phyloP scores from a whole-genome alignment of 2,113 vertebrate genomes.

The Toxotes jaculatrix region DNA sequence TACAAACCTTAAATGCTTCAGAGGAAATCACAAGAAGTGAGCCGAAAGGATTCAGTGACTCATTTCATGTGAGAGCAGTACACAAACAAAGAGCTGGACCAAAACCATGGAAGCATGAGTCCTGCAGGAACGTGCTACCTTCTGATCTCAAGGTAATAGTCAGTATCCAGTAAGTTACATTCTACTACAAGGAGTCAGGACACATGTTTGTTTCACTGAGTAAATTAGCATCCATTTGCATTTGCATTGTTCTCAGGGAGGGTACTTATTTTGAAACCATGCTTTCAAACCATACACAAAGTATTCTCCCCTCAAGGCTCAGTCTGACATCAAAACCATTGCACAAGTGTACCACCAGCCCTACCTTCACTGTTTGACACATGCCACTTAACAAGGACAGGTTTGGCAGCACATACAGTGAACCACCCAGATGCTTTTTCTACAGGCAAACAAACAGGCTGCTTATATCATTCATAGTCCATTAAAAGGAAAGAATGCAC shows the following conservation, averaged over 20 bases:
- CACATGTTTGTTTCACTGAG: neutral
- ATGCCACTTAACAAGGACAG: constrained; percentile 19
- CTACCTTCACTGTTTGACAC: neutral
- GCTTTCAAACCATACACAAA: neutral
- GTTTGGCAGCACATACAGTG: constrained; percentile 7
- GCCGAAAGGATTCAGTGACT: constrained; percentile 26
- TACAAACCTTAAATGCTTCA: too few species aligned
- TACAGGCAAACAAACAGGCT: constrained; percentile 32
- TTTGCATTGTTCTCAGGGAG: neutral
- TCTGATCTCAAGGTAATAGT: neutral
- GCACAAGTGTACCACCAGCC: neutral
- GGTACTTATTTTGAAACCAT: neutral
- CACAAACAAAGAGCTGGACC: neutral
- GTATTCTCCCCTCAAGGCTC: neutral
- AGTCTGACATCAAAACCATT: neutral
- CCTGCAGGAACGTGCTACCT: neutral
- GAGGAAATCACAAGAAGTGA: constrained; percentile 22
- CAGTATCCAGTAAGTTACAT: neutral
- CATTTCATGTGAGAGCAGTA: constrained; percentile 3
- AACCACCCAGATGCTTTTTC: constrained; percentile 27
- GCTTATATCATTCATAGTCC: neutral
- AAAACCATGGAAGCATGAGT: neutral
- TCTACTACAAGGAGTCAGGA: neutral
- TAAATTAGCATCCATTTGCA: neutral
- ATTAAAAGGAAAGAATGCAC: constrained; percentile 3